Percentiles rank a stretch among this genome's conserved stretches.
Conservation (phyloP, 2,797 vertebrate genomes). For the Glossophaga mutica region DNA sequence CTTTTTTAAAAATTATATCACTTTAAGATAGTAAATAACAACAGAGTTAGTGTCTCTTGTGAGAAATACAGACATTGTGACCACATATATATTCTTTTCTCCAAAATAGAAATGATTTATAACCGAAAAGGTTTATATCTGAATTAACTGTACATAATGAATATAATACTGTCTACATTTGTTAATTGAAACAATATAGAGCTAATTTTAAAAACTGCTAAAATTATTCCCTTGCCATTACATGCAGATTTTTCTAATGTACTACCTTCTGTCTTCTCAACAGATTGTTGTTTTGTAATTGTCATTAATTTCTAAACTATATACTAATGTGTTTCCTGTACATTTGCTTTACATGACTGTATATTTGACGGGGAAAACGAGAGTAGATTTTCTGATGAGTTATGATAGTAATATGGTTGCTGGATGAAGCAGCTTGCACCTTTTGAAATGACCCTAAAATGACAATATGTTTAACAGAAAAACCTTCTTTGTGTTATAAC, state of each 20-base stretch:
- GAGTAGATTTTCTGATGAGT: not conserved
- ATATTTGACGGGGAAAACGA: not conserved
- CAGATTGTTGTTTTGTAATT: constrained; percentile 11
- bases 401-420: not conserved
- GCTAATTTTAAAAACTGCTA: not conserved
- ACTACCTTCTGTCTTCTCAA: not conserved
- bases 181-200: constrained; percentile 30
- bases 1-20: not conserved
- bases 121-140: not conserved
- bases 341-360: not conserved
- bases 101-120: constrained; percentile 3
- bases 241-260: not conserved
- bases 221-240: not conserved
- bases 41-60: not conserved
- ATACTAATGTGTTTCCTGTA: not conserved
- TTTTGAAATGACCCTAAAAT: constrained; percentile 37
- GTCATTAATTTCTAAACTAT: constrained; percentile 13
- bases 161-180: not conserved
- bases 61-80: not conserved
- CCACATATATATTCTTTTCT: not conserved
- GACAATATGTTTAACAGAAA: constrained; percentile 36
- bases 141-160: not conserved
- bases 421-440: constrained; percentile 4
- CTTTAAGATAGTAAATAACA: not conserved
- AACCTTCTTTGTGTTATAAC: constrained; percentile 53